Conservation (phyloP, 35 echinoderm and acorn worm genomes). For the Strongylocentrotus purpuratus region DNA sequence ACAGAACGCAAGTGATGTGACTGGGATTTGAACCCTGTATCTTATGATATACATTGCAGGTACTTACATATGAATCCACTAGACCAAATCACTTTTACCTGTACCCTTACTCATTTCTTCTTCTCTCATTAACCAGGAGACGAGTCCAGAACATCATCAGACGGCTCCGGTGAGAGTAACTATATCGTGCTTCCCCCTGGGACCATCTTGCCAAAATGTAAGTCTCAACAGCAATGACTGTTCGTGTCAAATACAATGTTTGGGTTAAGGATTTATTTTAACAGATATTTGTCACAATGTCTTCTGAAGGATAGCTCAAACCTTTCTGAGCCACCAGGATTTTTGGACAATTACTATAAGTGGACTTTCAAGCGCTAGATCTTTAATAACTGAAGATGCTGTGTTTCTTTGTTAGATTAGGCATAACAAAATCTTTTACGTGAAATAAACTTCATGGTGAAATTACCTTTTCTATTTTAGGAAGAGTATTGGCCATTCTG, state of each 20-base stretch:
- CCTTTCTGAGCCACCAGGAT: background rate
- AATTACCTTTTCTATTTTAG: no score
- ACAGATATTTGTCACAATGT: background rate
- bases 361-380: no score
- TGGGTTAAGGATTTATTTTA: no score
- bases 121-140: background rate
- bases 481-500: no score
- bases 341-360: background rate
- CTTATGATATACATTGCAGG: no score
- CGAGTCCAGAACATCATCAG: background rate
- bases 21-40: no score
- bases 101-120: background rate
- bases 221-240: background rate
- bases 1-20: no score
- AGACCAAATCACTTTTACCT: no score
- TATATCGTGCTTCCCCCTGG: conserved; percentile 19
- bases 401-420: background rate
- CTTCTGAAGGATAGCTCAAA: background rate
- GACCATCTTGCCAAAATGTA: conserved; percentile 34
- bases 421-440: background rate
- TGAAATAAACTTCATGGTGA: no score
- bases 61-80: no score
- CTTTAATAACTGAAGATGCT: background rate
- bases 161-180: background rate
- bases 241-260: no score